Evolutionary conservation across 2,797 vertebrate genomes (phyloP).

Genomic region (Sebastolobus alascanus): DNA sequence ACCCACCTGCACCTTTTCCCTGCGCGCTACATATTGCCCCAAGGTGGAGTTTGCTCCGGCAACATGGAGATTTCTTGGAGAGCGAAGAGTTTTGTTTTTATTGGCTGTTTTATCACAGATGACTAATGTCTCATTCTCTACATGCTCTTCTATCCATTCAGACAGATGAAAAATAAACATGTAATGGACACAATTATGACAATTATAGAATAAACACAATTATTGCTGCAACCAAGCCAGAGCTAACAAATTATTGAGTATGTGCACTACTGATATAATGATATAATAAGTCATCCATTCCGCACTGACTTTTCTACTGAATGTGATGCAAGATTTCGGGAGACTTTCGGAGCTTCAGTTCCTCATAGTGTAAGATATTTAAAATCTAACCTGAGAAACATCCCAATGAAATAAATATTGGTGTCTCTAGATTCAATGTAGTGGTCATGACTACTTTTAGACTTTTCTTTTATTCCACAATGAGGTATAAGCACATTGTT

Average conservation of each 20-base stretch:
- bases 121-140: constrained; percentile 49
- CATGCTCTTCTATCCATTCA: constrained; percentile 35
- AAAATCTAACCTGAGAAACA: neutral
- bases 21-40: constrained; percentile 7
- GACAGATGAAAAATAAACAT: constrained; percentile 51
- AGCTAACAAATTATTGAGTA: constrained; percentile 44
- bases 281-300: constrained; percentile 36
- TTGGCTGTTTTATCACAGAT: constrained; percentile 30
- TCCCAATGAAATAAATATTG: constrained; percentile 2
- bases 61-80: constrained; percentile 49
- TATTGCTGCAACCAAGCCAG: constrained; percentile 36
- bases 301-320: constrained; percentile 22
- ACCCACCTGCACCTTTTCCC: constrained; percentile 63
- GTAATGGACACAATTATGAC: constrained; percentile 54
- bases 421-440: neutral
- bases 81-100: constrained; percentile 28
- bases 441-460: neutral
- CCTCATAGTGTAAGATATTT: constrained; percentile 3
- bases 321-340: neutral
- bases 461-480: neutral
- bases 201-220: constrained; percentile 53
- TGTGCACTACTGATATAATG: constrained; percentile 36
- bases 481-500: neutral
- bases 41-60: constrained; percentile 30
- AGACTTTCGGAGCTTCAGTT: constrained; percentile 7